Percentiles rank a stretch among this genome's conserved stretches.
These are phyloP conservation scores for Petrocephalus microphthalmus DNA, from an alignment of 2,113 vertebrate species.

Conservation along the genomic window DNA sequence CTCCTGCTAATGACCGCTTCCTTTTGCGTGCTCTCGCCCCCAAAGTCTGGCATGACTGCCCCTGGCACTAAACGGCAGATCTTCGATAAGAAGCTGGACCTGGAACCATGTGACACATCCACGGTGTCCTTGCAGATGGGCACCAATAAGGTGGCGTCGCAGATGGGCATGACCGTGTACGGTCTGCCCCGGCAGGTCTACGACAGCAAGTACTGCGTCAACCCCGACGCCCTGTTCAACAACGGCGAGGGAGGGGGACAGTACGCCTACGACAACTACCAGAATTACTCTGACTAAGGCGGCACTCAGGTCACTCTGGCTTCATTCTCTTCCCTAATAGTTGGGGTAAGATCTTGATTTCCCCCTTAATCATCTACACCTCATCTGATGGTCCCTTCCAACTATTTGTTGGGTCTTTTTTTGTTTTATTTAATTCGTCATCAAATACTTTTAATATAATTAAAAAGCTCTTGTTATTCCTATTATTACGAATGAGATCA, in stretches of 20 bases:
- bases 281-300: slow-evolving; percentile 75
- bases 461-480: background rate
- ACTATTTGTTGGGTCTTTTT: background rate
- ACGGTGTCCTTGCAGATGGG: slow-evolving; percentile 94
- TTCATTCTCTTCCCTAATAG: background rate
- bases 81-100: slow-evolving; percentile 81
- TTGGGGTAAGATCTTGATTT: slow-evolving; percentile 6
- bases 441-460: background rate
- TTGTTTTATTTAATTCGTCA: background rate
- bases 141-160: slow-evolving; percentile 86
- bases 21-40: background rate
- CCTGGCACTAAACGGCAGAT: slow-evolving; percentile 91
- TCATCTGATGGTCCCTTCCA: slow-evolving; percentile 29
- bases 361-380: slow-evolving; percentile 20
- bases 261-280: slow-evolving; percentile 68
- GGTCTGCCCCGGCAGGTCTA: slow-evolving; percentile 87
- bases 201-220: slow-evolving; percentile 84
- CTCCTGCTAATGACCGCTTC: background rate
- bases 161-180: slow-evolving; percentile 88
- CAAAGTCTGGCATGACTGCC: slow-evolving; percentile 84
- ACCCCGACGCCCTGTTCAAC: slow-evolving; percentile 47
- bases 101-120: slow-evolving; percentile 78
- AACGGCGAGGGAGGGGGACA: slow-evolving; percentile 53
- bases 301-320: slow-evolving; percentile 19
- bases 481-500: background rate